phyloP scores from a whole-genome alignment of 2,888 invertebrate genomes.

The Nipponacmea schrenckii region DNA sequence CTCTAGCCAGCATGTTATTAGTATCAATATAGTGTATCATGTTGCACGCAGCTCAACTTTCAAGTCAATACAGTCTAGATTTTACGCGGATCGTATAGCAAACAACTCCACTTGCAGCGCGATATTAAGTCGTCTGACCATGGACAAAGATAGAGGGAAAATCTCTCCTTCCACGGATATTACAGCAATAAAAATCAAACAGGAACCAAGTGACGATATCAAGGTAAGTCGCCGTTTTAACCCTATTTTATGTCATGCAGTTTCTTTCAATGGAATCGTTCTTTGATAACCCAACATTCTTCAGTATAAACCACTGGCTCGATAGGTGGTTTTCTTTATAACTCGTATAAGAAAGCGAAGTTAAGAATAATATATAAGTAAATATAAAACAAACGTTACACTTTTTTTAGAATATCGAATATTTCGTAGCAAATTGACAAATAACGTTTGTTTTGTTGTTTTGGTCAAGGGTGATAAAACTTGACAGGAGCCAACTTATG shows the following conservation, averaged over 20 bases:
- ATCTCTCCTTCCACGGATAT: conserved; percentile 3
- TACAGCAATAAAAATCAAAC: conserved; percentile 18
- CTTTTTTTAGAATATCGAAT: too few species aligned
- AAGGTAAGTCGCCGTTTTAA: conserved; percentile 20
- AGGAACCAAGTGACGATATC: conserved; percentile 25
- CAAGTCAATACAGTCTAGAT: conserved; percentile 35
- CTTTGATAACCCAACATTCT: too few species aligned
- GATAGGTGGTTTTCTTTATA: not conserved
- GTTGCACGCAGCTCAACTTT: conserved; percentile 36
- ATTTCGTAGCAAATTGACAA: too few species aligned
- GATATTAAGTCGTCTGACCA: conserved; percentile 8
- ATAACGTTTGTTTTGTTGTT: too few species aligned
- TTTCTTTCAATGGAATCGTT: too few species aligned
- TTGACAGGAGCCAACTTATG: too few species aligned
- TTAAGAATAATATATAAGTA: too few species aligned
- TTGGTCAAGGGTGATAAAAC: too few species aligned
- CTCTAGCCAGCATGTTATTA: conserved; percentile 36
- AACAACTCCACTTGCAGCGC: conserved; percentile 13
- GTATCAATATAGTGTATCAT: conserved; percentile 39
- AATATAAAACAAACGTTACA: too few species aligned
- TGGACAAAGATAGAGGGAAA: conserved; percentile 7
- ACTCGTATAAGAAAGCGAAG: too few species aligned
- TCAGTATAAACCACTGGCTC: not conserved
- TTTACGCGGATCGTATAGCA: conserved; percentile 35
- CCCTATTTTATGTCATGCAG: not conserved